These are phyloP conservation scores for Sarcophaga caerulescens DNA, from an alignment of 2,888 invertebrate species.

Conservation along the genomic window DNA sequence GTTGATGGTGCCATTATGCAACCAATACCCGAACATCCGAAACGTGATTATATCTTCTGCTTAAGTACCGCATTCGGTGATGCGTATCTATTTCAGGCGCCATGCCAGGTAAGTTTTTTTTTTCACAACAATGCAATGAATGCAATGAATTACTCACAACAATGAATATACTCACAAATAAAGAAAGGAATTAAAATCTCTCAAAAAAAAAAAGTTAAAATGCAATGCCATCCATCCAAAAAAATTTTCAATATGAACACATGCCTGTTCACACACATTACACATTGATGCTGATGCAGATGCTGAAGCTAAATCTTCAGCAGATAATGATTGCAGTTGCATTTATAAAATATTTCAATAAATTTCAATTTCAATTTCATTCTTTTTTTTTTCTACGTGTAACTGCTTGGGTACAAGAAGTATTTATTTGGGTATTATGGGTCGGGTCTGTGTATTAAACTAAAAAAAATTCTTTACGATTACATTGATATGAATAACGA, in stretches of 20 bases:
- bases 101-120: slow-evolving; percentile 85
- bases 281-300: not conserved
- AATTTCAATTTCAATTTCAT: no score
- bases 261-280: slow-evolving; percentile 31
- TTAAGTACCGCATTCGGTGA: slow-evolving; percentile 98
- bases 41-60: slow-evolving; percentile 98
- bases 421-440: no score
- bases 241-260: slow-evolving; percentile 38
- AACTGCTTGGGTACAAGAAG: not conserved
- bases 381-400: not conserved
- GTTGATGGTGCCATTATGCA: slow-evolving; percentile 99
- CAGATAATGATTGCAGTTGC: not conserved
- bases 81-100: slow-evolving; percentile 97
- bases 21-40: slow-evolving; percentile 99
- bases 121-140: not conserved
- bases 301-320: not conserved
- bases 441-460: no score
- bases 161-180: no score
- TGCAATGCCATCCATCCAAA: slow-evolving; percentile 19
- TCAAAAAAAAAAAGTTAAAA: slow-evolving; percentile 8
- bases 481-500: no score
- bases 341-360: no score
- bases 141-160: no score
- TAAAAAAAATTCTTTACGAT: no score
- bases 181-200: not conserved